Evolutionary conservation across 2,888 invertebrate species (phyloP).

Genomic region (Athetis lepigone): DNA sequence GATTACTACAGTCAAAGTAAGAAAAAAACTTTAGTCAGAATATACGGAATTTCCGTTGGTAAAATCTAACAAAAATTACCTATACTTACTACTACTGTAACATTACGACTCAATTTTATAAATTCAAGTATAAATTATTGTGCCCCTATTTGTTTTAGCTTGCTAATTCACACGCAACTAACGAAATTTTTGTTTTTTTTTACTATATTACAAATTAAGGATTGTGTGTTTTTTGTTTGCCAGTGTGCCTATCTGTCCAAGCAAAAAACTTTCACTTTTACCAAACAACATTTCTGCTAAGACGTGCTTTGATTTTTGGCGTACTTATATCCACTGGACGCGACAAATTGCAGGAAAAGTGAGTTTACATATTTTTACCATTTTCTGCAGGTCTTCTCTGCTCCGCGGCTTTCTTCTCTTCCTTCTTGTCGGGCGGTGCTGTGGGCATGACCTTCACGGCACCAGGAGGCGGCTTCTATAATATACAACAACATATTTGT

Average conservation of each 20-base stretch:
- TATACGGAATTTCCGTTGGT: neutral
- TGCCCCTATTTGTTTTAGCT: neutral
- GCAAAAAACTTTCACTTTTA: too few species aligned
- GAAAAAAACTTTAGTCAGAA: neutral
- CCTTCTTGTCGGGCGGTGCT: slow-evolving; percentile 91
- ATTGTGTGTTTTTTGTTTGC: too few species aligned
- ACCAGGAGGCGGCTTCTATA: slow-evolving; percentile 94
- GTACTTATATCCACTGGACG: too few species aligned
- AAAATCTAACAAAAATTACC: neutral
- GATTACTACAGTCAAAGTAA: neutral
- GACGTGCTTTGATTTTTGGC: too few species aligned
- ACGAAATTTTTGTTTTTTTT: neutral
- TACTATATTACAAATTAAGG: too few species aligned
- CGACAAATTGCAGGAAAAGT: too few species aligned
- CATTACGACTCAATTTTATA: neutral
- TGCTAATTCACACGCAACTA: neutral
- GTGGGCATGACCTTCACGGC: slow-evolving; percentile 96
- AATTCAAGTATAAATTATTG: neutral
- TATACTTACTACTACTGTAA: neutral
- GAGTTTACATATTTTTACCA: slow-evolving; percentile 69
- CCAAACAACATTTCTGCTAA: too few species aligned
- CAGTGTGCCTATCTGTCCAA: too few species aligned
- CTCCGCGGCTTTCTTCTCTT: slow-evolving; percentile 78
- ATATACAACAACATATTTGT: slow-evolving; percentile 53
- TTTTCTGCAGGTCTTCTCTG: slow-evolving; percentile 85